These are phyloP conservation scores for Brachionus rotundiformis DNA, from an alignment of 1,140 invertebrate genomes.

Conservation along the genomic window DNA sequence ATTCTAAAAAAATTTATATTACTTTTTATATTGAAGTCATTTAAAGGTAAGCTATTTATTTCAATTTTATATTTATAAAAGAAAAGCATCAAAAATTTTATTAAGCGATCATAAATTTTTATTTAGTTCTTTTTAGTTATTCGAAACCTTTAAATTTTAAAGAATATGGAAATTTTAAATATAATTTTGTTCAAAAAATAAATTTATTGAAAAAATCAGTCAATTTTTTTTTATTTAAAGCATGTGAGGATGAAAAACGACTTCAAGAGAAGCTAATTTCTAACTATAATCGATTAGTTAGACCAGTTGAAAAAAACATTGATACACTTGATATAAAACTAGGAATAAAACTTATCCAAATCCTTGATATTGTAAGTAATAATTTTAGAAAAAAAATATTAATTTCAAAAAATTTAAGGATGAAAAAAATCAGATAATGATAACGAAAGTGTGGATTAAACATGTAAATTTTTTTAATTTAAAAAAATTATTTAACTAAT, in stretches of 20 bases:
- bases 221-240: not conserved
- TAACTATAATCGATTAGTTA: slow-evolving; percentile 36
- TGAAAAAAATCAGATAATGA: slow-evolving; percentile 52
- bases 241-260: slow-evolving; percentile 54
- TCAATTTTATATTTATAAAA: no score
- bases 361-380: slow-evolving; percentile 54
- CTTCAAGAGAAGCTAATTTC: slow-evolving; percentile 25
- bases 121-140: no score
- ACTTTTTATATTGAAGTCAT: no score
- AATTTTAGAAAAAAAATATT: slow-evolving; percentile 50
- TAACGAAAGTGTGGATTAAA: slow-evolving; percentile 42
- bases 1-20: no score
- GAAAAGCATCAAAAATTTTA: no score
- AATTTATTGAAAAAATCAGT: no score
- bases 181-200: no score
- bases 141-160: no score
- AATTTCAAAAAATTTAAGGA: slow-evolving; percentile 5
- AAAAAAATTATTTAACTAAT: not conserved
- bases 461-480: slow-evolving; percentile 23
- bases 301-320: slow-evolving; percentile 32
- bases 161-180: no score
- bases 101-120: no score
- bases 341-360: slow-evolving; percentile 30
- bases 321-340: slow-evolving; percentile 19
- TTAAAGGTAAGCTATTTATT: no score